These are phyloP conservation scores for Orchesella flavescens DNA, from an alignment of 2,888 invertebrate species.

Conservation along the genomic window DNA sequence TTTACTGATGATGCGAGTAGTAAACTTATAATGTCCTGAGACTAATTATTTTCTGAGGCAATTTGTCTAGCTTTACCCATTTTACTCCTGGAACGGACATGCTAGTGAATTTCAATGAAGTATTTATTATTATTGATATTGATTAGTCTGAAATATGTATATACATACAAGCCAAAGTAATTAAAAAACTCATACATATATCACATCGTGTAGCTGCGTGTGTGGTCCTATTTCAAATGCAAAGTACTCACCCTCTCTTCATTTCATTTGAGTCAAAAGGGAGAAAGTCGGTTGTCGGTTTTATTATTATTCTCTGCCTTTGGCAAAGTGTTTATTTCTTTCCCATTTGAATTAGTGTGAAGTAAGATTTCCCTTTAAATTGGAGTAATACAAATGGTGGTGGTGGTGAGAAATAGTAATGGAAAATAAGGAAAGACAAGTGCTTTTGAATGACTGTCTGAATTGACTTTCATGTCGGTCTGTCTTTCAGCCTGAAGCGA, in stretches of 20 bases:
- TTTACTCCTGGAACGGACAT: too few species aligned
- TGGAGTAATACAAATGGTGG: not conserved
- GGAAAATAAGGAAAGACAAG: conserved; percentile 21
- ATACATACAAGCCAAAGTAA: not conserved
- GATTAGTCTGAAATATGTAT: conserved; percentile 5
- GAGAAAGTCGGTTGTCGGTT: not conserved
- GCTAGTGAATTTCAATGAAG: too few species aligned
- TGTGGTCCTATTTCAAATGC: not conserved
- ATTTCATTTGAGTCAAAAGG: not conserved
- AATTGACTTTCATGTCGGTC: conserved; percentile 35
- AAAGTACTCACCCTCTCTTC: not conserved
- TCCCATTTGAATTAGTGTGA: conserved; percentile 9
- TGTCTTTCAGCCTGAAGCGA: conserved; percentile 23
- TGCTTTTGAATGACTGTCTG: conserved; percentile 15
- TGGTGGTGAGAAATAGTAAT: conserved; percentile 4
- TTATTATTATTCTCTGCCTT: conserved; percentile 26
- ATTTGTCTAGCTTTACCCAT: too few species aligned
- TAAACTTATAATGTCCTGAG: too few species aligned
- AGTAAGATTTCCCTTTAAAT: not conserved
- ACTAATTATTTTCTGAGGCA: too few species aligned
- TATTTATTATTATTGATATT: not conserved
- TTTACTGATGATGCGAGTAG: too few species aligned
- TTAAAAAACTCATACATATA: conserved; percentile 7
- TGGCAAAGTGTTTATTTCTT: conserved; percentile 34
- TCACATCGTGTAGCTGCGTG: not conserved